Evolutionary conservation across 2,797 vertebrate genomes (phyloP).

Genomic region (Myotis myotis): DNA sequence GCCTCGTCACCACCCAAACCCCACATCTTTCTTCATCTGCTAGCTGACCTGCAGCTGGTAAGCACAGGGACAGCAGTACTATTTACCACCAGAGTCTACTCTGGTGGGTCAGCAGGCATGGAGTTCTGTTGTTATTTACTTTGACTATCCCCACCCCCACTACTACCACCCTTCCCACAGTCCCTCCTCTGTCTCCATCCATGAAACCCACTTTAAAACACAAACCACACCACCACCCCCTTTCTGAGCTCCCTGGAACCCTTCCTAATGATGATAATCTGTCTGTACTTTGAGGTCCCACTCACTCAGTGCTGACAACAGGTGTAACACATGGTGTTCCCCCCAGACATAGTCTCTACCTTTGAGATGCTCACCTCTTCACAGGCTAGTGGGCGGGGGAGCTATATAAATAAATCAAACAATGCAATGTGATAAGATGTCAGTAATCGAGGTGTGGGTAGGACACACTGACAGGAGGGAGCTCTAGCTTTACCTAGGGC

Average conservation of each 20-base stretch:
- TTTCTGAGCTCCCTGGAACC: neutral
- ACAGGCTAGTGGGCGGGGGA: neutral
- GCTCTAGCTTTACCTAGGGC: neutral
- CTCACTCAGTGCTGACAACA: neutral
- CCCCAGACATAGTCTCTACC: neutral
- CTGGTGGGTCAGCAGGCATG: neutral
- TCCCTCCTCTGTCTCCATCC: neutral
- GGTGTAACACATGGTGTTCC: neutral
- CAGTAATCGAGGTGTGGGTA: neutral
- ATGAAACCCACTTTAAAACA: neutral
- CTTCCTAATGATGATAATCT: neutral
- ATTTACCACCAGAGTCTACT: neutral
- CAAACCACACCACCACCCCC: neutral
- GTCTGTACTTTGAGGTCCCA: neutral
- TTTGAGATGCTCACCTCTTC: neutral
- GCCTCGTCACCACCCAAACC: neutral
- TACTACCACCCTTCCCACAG: neutral
- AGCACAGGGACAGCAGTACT: neutral
- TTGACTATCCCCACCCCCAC: neutral
- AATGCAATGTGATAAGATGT: neutral
- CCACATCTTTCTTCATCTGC: neutral
- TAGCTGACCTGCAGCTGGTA: neutral
- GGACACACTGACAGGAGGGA: neutral
- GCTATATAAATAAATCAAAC: neutral
- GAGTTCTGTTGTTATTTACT: neutral